Percentiles rank a stretch among this genome's conserved stretches.
Evolutionary conservation across 2,113 vertebrate genomes (phyloP).

Genomic region (Poeciliopsis occidentalis): DNA sequence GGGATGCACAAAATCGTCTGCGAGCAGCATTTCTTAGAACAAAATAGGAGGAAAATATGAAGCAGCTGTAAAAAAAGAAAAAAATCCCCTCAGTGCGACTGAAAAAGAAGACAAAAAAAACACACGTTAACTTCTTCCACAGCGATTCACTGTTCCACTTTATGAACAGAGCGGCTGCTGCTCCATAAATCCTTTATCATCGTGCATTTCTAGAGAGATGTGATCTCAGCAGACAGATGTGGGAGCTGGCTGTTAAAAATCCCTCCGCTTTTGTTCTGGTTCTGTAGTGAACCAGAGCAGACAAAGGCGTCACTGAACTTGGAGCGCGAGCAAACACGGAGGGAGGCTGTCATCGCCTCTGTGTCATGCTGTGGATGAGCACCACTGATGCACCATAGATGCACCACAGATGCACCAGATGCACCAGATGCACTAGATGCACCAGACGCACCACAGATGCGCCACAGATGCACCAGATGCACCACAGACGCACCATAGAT

Average conservation of each 20-base stretch:
- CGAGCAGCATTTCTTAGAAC: slow-evolving; percentile 72
- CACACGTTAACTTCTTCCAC: slow-evolving; percentile 72
- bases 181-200: slow-evolving; percentile 73
- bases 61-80: slow-evolving; percentile 80
- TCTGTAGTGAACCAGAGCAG: slow-evolving; percentile 2
- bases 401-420: no score
- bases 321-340: not conserved
- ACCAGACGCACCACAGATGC: no score
- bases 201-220: slow-evolving; percentile 58
- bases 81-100: slow-evolving; percentile 63
- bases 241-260: slow-evolving; percentile 13
- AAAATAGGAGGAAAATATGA: slow-evolving; percentile 79
- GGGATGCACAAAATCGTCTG: slow-evolving; percentile 66
- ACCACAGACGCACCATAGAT: no score
- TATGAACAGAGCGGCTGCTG: slow-evolving; percentile 54
- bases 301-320: not conserved
- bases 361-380: slow-evolving; percentile 16
- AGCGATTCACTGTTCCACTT: slow-evolving; percentile 64
- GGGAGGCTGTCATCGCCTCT: slow-evolving; percentile 27
- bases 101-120: slow-evolving; percentile 55
- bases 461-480: no score
- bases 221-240: slow-evolving; percentile 51
- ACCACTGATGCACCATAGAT: no score
- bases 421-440: no score
- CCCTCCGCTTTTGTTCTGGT: not conserved